Conservation (phyloP, 2,888 invertebrate genomes). For the Acanthopleura granulata region DNA sequence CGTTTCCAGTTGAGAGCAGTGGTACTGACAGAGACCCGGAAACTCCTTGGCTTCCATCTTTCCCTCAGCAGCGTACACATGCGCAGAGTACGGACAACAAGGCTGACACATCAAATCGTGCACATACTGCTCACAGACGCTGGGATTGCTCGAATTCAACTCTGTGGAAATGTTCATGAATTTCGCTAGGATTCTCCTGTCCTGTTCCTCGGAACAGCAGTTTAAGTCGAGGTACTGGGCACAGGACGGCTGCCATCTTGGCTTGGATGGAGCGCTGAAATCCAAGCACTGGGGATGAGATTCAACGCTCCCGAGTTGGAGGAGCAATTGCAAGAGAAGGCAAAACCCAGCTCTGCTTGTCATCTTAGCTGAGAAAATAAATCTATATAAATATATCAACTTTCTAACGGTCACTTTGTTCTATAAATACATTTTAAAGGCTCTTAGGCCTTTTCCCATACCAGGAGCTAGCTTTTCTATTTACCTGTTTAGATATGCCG, state of each 20-base stretch:
- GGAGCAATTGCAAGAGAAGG: too few species aligned
- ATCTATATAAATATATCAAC: too few species aligned
- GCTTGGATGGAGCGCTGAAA: slow-evolving; percentile 56
- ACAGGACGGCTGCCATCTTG: slow-evolving; percentile 48
- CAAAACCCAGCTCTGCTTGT: too few species aligned
- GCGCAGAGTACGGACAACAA: slow-evolving; percentile 65
- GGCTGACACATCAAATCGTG: slow-evolving; percentile 56
- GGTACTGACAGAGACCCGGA: slow-evolving; percentile 56
- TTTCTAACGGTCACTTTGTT: too few species aligned
- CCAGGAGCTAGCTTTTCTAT: too few species aligned
- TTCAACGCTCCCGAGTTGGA: too few species aligned
- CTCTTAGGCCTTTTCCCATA: too few species aligned
- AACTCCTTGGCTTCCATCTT: slow-evolving; percentile 42
- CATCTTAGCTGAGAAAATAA: too few species aligned
- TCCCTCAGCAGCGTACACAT: slow-evolving; percentile 58
- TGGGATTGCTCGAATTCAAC: slow-evolving; percentile 30
- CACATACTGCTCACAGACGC: slow-evolving; percentile 42
- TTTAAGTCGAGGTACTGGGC: slow-evolving; percentile 53
- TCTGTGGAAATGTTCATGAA: slow-evolving; percentile 34
- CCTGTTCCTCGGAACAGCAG: slow-evolving; percentile 55
- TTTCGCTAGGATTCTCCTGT: slow-evolving; percentile 33
- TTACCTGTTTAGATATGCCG: too few species aligned
- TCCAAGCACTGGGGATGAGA: slow-evolving; percentile 64
- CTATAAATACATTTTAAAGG: too few species aligned
- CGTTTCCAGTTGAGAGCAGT: slow-evolving; percentile 49